phyloP scores from a whole-genome alignment of 2,797 vertebrate genomes.

The Aplochiton taeniatus region DNA sequence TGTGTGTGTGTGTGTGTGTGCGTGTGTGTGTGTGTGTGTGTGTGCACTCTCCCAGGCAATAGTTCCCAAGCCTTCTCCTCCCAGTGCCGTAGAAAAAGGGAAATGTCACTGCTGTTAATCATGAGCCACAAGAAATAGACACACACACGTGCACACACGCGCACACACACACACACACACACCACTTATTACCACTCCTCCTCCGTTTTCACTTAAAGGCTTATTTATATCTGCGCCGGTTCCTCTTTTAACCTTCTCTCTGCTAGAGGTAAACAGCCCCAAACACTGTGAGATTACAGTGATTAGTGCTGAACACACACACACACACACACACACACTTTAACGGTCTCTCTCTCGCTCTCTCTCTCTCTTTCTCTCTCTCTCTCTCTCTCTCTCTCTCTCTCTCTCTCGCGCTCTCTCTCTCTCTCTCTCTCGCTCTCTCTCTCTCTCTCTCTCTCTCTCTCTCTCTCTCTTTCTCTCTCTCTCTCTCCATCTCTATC shows the following conservation, averaged over 20 bases:
- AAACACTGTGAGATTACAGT: slow-evolving; percentile 76
- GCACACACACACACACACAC: slow-evolving; percentile 33
- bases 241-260: slow-evolving; percentile 58
- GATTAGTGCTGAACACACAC: slow-evolving; percentile 66
- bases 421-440: neutral
- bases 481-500: too few relatives aligned
- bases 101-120: slow-evolving; percentile 61
- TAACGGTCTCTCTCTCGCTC: neutral
- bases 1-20: slow-evolving; percentile 3
- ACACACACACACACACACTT: slow-evolving; percentile 18
- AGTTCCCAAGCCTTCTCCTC: slow-evolving; percentile 56
- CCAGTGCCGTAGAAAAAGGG: slow-evolving; percentile 46
- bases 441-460: neutral
- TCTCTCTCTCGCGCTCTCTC: neutral
- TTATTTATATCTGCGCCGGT: slow-evolving; percentile 72
- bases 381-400: neutral
- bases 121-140: slow-evolving; percentile 57
- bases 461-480: neutral
- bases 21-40: slow-evolving; percentile 3
- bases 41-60: slow-evolving; percentile 39
- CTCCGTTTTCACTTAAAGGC: slow-evolving; percentile 41
- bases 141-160: slow-evolving; percentile 11
- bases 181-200: slow-evolving; percentile 57
- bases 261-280: slow-evolving; percentile 70
- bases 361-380: neutral